Percentiles rank a stretch among this genome's conserved stretches.
Evolutionary conservation across 2,113 vertebrate genomes (phyloP).

Genomic region (Nyctereutes procyonoides): DNA sequence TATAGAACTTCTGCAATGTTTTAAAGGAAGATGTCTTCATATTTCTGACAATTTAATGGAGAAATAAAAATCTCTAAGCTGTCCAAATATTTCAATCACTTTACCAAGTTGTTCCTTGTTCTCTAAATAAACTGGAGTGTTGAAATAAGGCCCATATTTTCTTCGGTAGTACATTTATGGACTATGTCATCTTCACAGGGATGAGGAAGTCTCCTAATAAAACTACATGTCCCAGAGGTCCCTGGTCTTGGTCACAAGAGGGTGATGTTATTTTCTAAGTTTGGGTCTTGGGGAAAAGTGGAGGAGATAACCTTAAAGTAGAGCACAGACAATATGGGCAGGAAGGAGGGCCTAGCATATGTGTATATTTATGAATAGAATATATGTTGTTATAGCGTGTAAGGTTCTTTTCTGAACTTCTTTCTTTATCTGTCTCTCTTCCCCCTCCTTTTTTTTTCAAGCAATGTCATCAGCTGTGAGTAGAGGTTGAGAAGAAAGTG

Average conservation of each 20-base stretch:
- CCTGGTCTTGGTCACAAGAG: not conserved
- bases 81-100: not conserved
- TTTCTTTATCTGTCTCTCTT: not conserved
- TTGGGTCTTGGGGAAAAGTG: not conserved
- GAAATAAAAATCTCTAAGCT: not conserved
- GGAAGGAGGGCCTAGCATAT: not conserved
- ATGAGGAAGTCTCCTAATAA: not conserved
- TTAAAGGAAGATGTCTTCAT: not conserved
- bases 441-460: no score
- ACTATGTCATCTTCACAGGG: not conserved
- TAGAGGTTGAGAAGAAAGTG: not conserved
- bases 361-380: not conserved
- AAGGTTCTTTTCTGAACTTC: not conserved
- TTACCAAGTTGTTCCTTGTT: not conserved
- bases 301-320: not conserved
- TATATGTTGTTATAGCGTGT: not conserved
- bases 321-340: not conserved
- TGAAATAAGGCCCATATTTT: not conserved
- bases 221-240: not conserved
- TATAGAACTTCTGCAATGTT: not conserved
- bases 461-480: not conserved
- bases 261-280: not conserved
- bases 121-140: not conserved
- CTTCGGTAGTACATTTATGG: not conserved
- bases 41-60: not conserved